phyloP scores from a whole-genome alignment of 2,888 invertebrate genomes.

The Ophion obscuratus region DNA sequence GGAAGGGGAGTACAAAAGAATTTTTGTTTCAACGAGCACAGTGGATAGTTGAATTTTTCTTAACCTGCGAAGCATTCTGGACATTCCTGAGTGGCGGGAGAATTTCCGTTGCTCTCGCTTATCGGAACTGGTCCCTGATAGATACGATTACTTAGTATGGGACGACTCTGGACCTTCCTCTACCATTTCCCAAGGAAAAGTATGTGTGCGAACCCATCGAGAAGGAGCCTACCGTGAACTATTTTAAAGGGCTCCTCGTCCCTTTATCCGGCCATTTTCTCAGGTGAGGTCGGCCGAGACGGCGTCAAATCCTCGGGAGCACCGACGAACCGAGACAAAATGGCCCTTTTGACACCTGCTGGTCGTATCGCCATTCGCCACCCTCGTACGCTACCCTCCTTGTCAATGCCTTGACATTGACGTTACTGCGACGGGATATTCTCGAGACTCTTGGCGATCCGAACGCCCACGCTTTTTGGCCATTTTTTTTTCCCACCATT shows the following conservation, averaged over 20 bases:
- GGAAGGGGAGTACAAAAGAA: neutral
- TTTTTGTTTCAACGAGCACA: neutral
- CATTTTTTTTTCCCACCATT: slow-evolving; percentile 79
- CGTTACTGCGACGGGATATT: slow-evolving; percentile 15
- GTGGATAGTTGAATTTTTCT: neutral
- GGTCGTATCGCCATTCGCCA: slow-evolving; percentile 10
- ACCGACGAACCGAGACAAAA: slow-evolving; percentile 75
- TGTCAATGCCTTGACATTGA: neutral
- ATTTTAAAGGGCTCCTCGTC: neutral
- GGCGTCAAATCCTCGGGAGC: slow-evolving; percentile 65
- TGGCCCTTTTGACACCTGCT: slow-evolving; percentile 77
- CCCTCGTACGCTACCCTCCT: slow-evolving; percentile 7
- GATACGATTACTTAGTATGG: neutral
- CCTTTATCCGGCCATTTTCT: slow-evolving; percentile 26
- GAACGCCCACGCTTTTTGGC: slow-evolving; percentile 63
- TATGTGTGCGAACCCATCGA: too few relatives aligned
- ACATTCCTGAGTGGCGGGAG: neutral
- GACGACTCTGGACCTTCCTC: neutral
- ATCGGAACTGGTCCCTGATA: slow-evolving; percentile 41
- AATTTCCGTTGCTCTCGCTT: slow-evolving; percentile 28
- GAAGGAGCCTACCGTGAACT: too few relatives aligned
- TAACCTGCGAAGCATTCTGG: neutral
- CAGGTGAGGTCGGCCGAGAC: slow-evolving; percentile 10
- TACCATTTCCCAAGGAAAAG: too few relatives aligned
- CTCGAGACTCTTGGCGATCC: slow-evolving; percentile 23